These are phyloP conservation scores for Drosophila mimica DNA, from an alignment of 2,888 invertebrate species.

Conservation along the genomic window DNA sequence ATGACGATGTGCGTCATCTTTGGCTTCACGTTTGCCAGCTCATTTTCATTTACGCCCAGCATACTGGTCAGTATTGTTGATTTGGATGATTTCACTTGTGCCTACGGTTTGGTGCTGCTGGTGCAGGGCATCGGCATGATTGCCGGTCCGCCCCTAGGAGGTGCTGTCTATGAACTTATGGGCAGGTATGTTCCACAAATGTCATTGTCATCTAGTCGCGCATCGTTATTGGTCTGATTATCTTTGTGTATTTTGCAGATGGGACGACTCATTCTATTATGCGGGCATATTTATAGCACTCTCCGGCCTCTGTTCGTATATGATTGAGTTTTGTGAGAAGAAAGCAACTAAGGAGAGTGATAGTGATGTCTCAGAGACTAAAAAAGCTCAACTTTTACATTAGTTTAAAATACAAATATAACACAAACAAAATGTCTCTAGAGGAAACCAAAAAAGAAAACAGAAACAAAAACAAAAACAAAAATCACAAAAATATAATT, in stretches of 20 bases:
- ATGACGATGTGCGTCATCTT: conserved; percentile 88
- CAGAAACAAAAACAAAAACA: neutral
- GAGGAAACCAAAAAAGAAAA: neutral
- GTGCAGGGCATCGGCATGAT: conserved; percentile 97
- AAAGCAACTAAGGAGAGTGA: conserved; percentile 82
- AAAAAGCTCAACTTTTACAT: conserved; percentile 80
- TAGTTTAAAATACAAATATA: conserved; percentile 59
- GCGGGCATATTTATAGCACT: conserved; percentile 93
- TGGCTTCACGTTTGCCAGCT: conserved; percentile 96
- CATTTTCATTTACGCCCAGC: conserved; percentile 95
- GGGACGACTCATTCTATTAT: conserved; percentile 92
- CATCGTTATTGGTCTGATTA: neutral
- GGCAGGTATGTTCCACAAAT: conserved; percentile 68
- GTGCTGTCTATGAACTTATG: conserved; percentile 86
- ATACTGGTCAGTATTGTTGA: conserved; percentile 95
- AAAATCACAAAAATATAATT: conserved; percentile 13
- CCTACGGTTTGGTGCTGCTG: conserved; percentile 94
- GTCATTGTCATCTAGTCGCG: neutral
- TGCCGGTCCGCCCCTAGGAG: conserved; percentile 96
- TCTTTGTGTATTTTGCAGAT: conserved; percentile 83
- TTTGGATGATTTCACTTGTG: conserved; percentile 95
- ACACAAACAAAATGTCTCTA: conserved; percentile 22
- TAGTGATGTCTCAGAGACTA: conserved; percentile 83
- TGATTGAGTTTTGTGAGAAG: conserved; percentile 83
- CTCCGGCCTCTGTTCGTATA: conserved; percentile 87